Conservation (phyloP, 2,797 vertebrate species). For the Anas georgica region DNA sequence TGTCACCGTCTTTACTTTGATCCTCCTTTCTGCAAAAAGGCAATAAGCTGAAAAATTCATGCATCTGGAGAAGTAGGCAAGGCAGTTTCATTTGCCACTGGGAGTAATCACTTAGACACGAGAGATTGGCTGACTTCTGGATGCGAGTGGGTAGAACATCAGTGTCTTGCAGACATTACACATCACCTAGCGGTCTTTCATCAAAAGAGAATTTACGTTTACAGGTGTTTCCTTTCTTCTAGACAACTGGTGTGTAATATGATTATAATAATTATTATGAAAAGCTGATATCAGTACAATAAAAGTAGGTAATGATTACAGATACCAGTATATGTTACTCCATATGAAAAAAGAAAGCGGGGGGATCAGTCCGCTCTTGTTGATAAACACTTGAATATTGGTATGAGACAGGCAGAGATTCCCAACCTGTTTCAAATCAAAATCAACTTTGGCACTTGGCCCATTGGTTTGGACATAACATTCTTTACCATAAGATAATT, state of each 20-base stretch:
- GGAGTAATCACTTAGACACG: background rate
- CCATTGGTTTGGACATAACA: background rate
- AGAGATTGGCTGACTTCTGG: background rate
- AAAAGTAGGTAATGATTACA: background rate
- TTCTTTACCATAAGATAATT: no score
- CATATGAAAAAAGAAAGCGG: background rate
- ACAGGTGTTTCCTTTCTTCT: background rate
- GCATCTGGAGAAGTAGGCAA: background rate
- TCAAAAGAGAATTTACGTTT: background rate
- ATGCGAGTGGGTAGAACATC: background rate
- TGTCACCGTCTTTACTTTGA: slow-evolving; percentile 2
- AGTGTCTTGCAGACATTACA: background rate
- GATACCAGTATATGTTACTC: background rate
- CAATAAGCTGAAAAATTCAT: background rate
- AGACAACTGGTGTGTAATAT: background rate
- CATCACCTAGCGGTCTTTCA: background rate
- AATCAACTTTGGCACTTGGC: background rate
- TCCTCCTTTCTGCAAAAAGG: background rate
- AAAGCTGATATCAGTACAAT: background rate
- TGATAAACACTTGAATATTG: background rate
- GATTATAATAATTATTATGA: background rate
- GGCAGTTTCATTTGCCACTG: background rate
- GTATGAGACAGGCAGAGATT: background rate
- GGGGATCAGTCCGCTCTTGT: background rate
- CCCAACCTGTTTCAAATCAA: background rate